Base-by-base conservation (phyloP, 2,113 vertebrate species). In the Ursus arctos region DNA sequence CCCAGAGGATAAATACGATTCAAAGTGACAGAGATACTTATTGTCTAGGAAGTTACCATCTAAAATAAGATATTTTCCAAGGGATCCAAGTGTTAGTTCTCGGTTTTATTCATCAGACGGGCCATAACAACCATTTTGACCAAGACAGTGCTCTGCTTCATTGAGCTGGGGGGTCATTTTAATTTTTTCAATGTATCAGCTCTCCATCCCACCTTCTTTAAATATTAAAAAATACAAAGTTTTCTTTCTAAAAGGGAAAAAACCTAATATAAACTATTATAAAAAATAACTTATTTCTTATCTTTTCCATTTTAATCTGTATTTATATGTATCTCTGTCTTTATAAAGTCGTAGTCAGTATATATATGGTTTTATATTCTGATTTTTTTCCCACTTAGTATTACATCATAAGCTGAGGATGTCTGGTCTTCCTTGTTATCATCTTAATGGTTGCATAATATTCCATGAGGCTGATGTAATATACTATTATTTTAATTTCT, bases 401-500 rank as follows among this genome's bases (percentile, higher is more conserved):
- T 97, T 83, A 40, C 36, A 79, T 71, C 22, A 86, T 95, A 79
- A 76, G 14, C 33, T 51, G 21, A 94, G 22, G 40, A 74, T 95
- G 83, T 26, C 40, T 81, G 9, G 4, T 91, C 49, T 96, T 95
- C 59, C 49, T 81, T 90, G 79, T 94, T 74, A 57, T 74, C 65
- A 76, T 55, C 49, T 86, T 82, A 94, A 77, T 91, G 7, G 33
- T n/a, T 88, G 7, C 15, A 71, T 63, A 36, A 85, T 91, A 94
- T 81, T 87, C 71, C 33, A 26, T 7, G 33, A 93, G 36, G 28
- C 36, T 53, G 11, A n/a, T 81, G 4, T 71, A 79, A 77, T 88
- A 76, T 63, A 59, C 26, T 72, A 96, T 91, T 49, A 15, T 92
- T 94, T 80, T 51, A 91, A 86, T 40, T 82, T 26, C 31, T 86